Evolutionary conservation across 1,140 invertebrate species (phyloP), one percentile per base, ranked within the genome.

Genomic region (Macrosteles quadrilineatus): DNA sequence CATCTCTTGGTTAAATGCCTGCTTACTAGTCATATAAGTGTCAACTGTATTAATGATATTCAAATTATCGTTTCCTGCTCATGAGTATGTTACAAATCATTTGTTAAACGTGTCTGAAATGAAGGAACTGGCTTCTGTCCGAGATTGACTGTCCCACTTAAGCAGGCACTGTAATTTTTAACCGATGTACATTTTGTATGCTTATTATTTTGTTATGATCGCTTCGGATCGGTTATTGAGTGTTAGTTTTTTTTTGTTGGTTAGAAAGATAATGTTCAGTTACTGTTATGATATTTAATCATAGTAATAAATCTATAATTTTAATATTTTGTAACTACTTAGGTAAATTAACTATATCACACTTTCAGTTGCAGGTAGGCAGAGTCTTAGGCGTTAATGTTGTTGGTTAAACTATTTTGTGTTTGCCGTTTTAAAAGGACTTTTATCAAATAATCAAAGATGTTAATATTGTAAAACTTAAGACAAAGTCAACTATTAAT

Each of bases 1-100:
- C 96, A 72, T 94, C 93, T 76, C 85, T 96, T 78, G 90, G 91
- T 80, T 93, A 90, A 86, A 59, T 23, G 27, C 23, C 53, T 14
- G 47, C 47, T 19, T 50, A 50, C 47, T 40, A 40, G 36, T 40
- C 47, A 19, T 19, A 3, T 50, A 50, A 6, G 6, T 11, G 47
- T 50, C 21, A 50, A 4, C 14, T 21, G 14, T 19, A 21, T 21
- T 4, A 21, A 19, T 50, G 14, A 6, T 50, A 19, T 50, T 50
- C 21, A 19, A 50, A 50, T 19, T 50, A 17, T 21, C 21, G 14
- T 19, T 17, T 21, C 14, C 21, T 50, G 21, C 21, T 21, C 14
- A 50, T 50, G 3, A 4, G 47, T 19, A n/a, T n/a, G n/a, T n/a
- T n/a, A n/a, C n/a, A 50, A 4, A 50, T 50, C 47, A 50, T 19